These are phyloP conservation scores for Rhynchotus rufescens DNA, from an alignment of 2,797 vertebrate genomes.

Conservation along the genomic window DNA sequence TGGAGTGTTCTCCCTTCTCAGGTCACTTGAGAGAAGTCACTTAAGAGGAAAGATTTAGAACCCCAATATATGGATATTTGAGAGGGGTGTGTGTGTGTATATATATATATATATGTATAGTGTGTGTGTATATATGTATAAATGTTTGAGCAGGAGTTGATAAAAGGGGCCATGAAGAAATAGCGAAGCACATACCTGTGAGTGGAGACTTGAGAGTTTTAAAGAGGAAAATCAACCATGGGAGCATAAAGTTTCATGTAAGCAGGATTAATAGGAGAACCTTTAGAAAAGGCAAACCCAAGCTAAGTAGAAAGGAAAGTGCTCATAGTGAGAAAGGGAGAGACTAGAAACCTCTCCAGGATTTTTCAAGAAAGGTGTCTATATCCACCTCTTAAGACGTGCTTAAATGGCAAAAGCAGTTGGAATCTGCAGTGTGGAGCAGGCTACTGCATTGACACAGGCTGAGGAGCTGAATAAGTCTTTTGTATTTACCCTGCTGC, in stretches of 20 bases:
- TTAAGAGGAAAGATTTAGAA: neutral
- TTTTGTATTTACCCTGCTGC: neutral
- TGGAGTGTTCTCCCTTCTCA: neutral
- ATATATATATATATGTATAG: too few relatives aligned
- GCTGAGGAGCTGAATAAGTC: neutral
- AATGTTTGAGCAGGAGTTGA: neutral
- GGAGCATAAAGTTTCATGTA: neutral
- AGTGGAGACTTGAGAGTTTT: neutral
- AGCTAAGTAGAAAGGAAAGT: neutral
- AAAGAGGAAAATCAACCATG: accelerated
- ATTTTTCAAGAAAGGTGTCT: neutral
- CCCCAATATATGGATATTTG: neutral
- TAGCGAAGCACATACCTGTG: neutral
- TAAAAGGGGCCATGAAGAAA: neutral
- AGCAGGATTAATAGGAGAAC: neutral
- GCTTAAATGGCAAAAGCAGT: neutral
- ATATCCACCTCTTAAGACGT: neutral
- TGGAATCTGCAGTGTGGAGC: neutral
- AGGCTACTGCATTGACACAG: neutral
- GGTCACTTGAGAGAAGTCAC: neutral
- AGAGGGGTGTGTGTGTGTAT: too few relatives aligned
- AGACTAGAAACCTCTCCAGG: neutral
- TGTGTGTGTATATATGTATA: neutral
- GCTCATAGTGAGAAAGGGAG: neutral
- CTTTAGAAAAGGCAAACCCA: neutral